phyloP scores from a whole-genome alignment of 2,797 vertebrate genomes.

The Brotula barbata region DNA sequence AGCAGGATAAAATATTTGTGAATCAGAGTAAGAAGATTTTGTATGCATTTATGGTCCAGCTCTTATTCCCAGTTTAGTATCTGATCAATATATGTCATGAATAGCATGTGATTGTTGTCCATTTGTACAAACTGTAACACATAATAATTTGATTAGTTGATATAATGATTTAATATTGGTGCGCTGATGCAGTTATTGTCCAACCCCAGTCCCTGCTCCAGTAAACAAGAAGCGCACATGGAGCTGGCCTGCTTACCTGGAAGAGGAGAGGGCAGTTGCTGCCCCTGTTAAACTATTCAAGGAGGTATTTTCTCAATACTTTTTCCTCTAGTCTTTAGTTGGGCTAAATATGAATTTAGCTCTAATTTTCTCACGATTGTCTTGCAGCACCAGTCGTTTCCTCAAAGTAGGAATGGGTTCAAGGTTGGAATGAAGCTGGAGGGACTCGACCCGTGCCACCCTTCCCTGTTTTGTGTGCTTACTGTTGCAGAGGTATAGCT shows the following conservation, averaged over 20 bases:
- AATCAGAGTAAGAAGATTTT: not conserved
- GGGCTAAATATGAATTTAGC: too few species aligned
- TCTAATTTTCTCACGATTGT: too few species aligned
- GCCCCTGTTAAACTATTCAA: constrained; percentile 89
- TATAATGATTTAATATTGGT: not conserved
- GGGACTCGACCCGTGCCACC: constrained; percentile 89
- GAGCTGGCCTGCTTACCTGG: constrained; percentile 90
- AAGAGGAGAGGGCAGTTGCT: constrained; percentile 86
- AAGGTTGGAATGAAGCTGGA: constrained; percentile 93
- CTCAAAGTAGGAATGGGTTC: constrained; percentile 90
- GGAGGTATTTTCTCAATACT: constrained; percentile 88
- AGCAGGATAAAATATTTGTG: not conserved
- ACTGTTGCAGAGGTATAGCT: constrained; percentile 86
- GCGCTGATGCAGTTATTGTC: not conserved
- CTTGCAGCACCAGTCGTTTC: constrained; percentile 87
- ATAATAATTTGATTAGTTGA: not conserved
- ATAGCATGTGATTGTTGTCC: not conserved
- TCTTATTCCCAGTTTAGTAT: not conserved
- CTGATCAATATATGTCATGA: too few species aligned
- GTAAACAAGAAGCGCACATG: constrained; percentile 85
- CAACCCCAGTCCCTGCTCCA: constrained; percentile 68
- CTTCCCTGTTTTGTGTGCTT: constrained; percentile 89
- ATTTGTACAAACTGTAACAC: not conserved
- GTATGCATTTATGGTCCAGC: not conserved
- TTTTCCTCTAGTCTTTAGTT: too few species aligned